phyloP scores from a whole-genome alignment of 2,113 vertebrate genomes.

The Melozone crissalis region DNA sequence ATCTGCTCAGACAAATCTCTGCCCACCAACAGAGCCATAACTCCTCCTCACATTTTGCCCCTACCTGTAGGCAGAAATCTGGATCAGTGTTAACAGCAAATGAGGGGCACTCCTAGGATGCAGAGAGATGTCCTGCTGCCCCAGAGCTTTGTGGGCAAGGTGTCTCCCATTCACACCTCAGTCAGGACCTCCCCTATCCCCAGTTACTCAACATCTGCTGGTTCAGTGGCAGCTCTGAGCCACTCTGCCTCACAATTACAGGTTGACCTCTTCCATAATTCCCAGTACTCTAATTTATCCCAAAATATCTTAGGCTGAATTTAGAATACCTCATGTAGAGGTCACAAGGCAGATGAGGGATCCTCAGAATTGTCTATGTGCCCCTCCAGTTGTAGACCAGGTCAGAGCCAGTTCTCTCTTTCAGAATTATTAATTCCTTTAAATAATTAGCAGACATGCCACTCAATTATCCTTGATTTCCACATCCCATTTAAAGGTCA shows the following conservation, averaged over 20 bases:
- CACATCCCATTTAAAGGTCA: slow-evolving; percentile 69
- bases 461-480: slow-evolving; percentile 68
- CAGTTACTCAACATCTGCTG: not conserved
- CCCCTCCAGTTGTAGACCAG: not conserved
- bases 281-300: not conserved
- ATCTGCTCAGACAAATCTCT: not conserved
- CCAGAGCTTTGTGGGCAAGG: not conserved
- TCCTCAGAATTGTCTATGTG: not conserved
- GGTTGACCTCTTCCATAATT: not conserved
- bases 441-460: slow-evolving; percentile 68
- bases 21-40: not conserved
- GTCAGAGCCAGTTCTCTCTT: slow-evolving; percentile 17
- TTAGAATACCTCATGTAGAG: not conserved
- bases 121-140: not conserved
- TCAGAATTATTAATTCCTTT: slow-evolving; percentile 59
- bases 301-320: not conserved
- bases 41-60: not conserved
- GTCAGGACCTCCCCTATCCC: not conserved
- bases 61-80: not conserved
- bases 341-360: not conserved
- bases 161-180: not conserved
- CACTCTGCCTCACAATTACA: not conserved
- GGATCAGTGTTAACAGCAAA: not conserved
- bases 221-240: not conserved
- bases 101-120: not conserved